Evolutionary conservation across 1,140 invertebrate species (phyloP), one percentile per base, ranked within the genome.

Genomic region (Musca domestica): DNA sequence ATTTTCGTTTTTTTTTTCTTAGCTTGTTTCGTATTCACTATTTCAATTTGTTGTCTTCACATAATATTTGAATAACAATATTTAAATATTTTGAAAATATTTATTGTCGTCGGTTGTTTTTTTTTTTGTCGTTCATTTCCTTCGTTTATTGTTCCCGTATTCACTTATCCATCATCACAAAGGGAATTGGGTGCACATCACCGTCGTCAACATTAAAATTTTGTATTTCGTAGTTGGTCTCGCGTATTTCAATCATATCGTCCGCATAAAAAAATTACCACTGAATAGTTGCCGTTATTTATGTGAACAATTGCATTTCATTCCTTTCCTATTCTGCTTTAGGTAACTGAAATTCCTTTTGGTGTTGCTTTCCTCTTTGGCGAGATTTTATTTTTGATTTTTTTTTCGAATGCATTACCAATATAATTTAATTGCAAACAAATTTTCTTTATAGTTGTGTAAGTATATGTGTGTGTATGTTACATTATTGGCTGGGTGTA

Each of bases 381-480:
- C 12, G 34, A 41, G 34, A 41, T 41, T 41, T 41, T 52, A 20
- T 51, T 51, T n/a, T 51, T 52, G 2, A 10, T 17, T 22, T 17
- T 65, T 10, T 48, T 20, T 65, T 65, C 47, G 41, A 65, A 65
- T 65, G 41, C 64, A 65, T 49, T 65, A 65, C 64, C 64, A 30
- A 65, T 65, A 65, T 47, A 65, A 22, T 65, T 65, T 49, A 65
- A 65, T 65, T 65, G 41, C 64, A 65, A 65, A 65, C 25, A 65
- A 63, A 63, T 63, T 30, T 54, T 54, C 14, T 15, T 41, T 41
- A 41, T 41, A 7, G 10, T 2, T 41, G 34, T 41, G 27, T 30
- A 30, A 30, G 3, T 30, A 9, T 30, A 12, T 41, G 34, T 41
- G 10, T 41, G 34, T 5, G 34, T 41, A 9, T n/a, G n/a, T 41